phyloP scores from a whole-genome alignment of 1,140 invertebrate species.

The Carcinoscorpius rotundicauda region DNA sequence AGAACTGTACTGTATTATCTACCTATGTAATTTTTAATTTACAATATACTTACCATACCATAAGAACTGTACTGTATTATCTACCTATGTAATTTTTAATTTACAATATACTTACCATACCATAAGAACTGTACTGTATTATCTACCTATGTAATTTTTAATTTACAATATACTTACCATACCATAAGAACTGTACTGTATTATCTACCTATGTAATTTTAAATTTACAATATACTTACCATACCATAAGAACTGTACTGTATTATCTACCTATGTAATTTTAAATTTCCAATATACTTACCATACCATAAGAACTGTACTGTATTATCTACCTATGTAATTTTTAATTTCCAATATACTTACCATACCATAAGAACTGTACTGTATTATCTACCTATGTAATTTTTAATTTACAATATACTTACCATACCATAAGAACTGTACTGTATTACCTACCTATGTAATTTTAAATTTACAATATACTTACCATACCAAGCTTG shows the following conservation, averaged over 20 bases:
- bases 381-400: background rate
- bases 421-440: slow-evolving; percentile 61
- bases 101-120: slow-evolving; percentile 63
- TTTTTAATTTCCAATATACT: slow-evolving; percentile 28
- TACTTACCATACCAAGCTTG: slow-evolving; percentile 96
- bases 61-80: too few relatives aligned
- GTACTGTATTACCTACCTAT: background rate
- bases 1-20: too few relatives aligned
- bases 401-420: slow-evolving; percentile 14
- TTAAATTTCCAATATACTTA: slow-evolving; percentile 35
- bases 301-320: slow-evolving; percentile 99
- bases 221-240: slow-evolving; percentile 45
- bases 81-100: background rate
- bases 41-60: slow-evolving; percentile 77
- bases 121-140: slow-evolving; percentile 49
- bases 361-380: slow-evolving; percentile 99
- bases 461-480: background rate
- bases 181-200: slow-evolving; percentile 75
- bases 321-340: background rate
- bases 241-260: slow-evolving; percentile 89
- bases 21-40: background rate
- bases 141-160: background rate
- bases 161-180: slow-evolving; percentile 51
- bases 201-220: background rate
- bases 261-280: background rate